phyloP scores from a whole-genome alignment of 2,113 vertebrate species.

The Trochalopteron elliotii region DNA sequence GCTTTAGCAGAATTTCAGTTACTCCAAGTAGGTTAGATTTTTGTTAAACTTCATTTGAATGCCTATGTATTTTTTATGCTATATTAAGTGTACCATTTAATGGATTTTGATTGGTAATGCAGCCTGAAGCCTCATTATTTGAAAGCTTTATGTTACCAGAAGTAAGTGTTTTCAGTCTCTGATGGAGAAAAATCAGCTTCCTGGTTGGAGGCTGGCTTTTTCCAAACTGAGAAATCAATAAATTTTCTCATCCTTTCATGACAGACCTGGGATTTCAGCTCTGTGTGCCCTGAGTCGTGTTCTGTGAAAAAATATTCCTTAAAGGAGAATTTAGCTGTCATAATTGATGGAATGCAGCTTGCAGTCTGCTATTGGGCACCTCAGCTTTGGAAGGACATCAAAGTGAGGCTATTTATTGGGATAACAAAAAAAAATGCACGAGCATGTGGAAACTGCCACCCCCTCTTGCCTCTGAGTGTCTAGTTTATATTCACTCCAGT shows the following conservation, averaged over 20 bases:
- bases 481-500: neutral
- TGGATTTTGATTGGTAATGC: slow-evolving; percentile 24
- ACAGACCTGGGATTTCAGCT: neutral
- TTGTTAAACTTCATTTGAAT: slow-evolving; percentile 29
- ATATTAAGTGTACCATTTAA: slow-evolving; percentile 14
- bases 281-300: neutral
- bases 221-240: neutral
- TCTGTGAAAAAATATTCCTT: neutral
- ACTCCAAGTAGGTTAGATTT: neutral
- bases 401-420: neutral
- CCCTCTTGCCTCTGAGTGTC: neutral
- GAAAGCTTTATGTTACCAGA: neutral
- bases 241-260: neutral
- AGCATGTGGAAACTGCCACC: neutral
- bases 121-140: slow-evolving; percentile 27
- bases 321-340: neutral
- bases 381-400: neutral
- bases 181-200: neutral
- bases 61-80: neutral
- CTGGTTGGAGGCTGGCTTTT: neutral
- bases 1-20: neutral
- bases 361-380: neutral
- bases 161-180: neutral
- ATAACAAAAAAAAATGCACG: neutral
- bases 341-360: neutral